Conservation (phyloP, 2,797 vertebrate species). For the Crotalus adamanteus region DNA sequence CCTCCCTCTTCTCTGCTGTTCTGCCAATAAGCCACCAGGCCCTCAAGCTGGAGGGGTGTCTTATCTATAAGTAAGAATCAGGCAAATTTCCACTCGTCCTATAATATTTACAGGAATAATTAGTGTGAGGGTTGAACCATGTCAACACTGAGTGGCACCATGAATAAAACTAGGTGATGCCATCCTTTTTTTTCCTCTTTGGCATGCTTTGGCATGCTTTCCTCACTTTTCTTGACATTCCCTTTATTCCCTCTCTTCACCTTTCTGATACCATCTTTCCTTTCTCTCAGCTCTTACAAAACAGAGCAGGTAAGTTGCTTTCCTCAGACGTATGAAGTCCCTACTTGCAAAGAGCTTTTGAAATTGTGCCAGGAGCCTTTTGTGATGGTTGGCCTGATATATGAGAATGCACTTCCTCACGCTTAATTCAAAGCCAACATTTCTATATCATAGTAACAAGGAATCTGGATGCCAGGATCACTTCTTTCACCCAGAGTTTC, state of each 20-base stretch:
- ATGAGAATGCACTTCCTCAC: no score
- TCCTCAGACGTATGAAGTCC: neutral
- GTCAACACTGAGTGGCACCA: neutral
- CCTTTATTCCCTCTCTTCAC: neutral
- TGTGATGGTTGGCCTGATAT: neutral
- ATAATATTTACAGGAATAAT: neutral
- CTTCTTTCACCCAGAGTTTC: no score
- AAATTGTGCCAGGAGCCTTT: neutral
- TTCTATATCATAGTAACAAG: no score
- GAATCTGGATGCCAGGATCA: no score
- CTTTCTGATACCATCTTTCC: neutral
- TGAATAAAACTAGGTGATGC: neutral
- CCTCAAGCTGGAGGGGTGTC: neutral
- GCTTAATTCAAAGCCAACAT: no score
- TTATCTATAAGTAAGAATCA: neutral
- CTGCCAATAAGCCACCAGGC: neutral
- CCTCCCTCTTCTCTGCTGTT: no score
- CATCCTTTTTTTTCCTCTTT: rapidly evolving
- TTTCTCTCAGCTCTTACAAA: neutral
- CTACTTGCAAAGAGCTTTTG: neutral
- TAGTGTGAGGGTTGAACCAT: neutral
- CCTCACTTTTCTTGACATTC: neutral
- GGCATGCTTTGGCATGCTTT: neutral
- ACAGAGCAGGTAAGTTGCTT: neutral
- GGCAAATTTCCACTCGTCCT: neutral